Evolutionary conservation across 1,140 invertebrate species (phyloP).

Genomic region (Papilio xuthus): DNA sequence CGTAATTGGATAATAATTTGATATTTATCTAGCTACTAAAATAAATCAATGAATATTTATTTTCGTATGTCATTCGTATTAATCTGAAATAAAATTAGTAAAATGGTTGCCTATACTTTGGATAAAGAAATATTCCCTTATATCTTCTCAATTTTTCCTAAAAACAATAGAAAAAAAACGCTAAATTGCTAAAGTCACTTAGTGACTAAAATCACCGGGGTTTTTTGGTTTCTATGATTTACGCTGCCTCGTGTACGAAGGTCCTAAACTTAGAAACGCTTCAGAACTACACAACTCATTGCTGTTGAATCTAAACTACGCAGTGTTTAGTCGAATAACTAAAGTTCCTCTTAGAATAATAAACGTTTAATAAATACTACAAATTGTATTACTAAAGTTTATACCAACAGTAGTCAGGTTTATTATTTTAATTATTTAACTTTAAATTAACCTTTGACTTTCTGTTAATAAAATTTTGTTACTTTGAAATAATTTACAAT

Average conservation of each 20-base stretch:
- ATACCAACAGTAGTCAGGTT: background rate
- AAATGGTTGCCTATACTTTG: too few relatives aligned
- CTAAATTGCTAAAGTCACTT: too few relatives aligned
- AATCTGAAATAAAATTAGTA: too few relatives aligned
- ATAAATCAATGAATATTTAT: background rate
- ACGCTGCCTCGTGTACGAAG: too few relatives aligned
- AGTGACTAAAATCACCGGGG: background rate
- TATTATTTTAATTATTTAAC: background rate
- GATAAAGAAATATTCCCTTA: too few relatives aligned
- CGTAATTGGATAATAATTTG: background rate
- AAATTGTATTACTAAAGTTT: background rate
- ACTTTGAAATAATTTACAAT: background rate
- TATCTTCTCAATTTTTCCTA: too few relatives aligned
- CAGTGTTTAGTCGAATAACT: background rate
- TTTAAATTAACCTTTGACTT: background rate
- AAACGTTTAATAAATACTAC: background rate
- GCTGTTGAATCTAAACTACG: background rate
- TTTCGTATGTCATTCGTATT: too few relatives aligned
- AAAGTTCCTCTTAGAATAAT: background rate
- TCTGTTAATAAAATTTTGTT: too few relatives aligned
- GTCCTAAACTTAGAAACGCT: background rate
- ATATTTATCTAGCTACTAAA: background rate
- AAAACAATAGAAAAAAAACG: too few relatives aligned
- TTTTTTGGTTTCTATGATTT: too few relatives aligned
- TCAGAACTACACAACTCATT: too few relatives aligned